A percentile compares a stretch with the other conserved stretches of the same genome.
Conservation (phyloP, 2,113 vertebrate genomes). For the Merops nubicus region DNA sequence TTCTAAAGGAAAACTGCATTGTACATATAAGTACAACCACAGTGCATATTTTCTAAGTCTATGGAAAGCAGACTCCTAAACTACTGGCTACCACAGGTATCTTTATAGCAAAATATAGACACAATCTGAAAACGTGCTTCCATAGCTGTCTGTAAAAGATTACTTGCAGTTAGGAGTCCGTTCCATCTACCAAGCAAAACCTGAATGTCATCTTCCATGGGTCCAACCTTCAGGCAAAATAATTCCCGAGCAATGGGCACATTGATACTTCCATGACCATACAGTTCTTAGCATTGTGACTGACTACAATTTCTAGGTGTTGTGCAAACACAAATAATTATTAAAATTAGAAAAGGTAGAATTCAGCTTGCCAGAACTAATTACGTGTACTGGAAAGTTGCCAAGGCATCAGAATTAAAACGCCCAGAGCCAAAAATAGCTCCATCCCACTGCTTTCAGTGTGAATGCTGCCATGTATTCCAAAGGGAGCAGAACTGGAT, state of each 20-base stretch:
- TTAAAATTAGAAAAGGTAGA: background rate
- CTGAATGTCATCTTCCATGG: background rate
- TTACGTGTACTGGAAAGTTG: background rate
- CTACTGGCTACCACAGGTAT: background rate
- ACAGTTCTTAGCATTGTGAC: background rate
- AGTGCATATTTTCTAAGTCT: fast-evolving
- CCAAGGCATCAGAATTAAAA: background rate
- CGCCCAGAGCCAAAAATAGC: background rate
- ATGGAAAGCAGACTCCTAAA: background rate
- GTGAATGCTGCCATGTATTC: background rate
- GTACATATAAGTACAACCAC: background rate
- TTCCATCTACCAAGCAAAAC: background rate
- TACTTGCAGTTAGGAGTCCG: background rate
- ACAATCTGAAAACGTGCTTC: background rate
- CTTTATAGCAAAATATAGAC: background rate
- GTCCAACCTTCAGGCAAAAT: background rate
- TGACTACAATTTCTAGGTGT: background rate
- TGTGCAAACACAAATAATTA: background rate
- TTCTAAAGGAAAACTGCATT: background rate
- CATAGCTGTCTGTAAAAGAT: background rate
- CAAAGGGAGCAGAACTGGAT: background rate
- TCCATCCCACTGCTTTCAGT: background rate
- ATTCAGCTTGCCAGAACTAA: background rate
- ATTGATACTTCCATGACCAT: background rate
- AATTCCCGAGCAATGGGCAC: background rate